These are phyloP conservation scores for Cnemophilus loriae DNA, from an alignment of 2,113 vertebrate genomes.

Conservation along the genomic window DNA sequence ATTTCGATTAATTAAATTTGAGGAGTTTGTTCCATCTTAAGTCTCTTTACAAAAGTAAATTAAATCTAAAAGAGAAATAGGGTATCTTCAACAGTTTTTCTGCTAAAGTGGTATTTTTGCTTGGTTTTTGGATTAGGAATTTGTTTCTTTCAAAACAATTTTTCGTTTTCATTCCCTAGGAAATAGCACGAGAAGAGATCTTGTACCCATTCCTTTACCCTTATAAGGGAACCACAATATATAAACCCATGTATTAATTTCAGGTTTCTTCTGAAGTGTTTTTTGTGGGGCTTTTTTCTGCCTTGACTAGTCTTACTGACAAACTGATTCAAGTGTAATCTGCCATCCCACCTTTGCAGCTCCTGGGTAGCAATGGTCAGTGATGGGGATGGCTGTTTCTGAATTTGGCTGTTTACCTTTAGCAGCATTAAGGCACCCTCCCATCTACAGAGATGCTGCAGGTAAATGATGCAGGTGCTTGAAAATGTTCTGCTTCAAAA, in stretches of 20 bases:
- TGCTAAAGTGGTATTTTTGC: not conserved
- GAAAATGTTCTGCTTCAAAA: not conserved
- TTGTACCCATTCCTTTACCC: not conserved
- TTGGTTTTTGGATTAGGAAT: not conserved
- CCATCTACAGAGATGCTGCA: not conserved
- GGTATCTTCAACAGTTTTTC: not conserved
- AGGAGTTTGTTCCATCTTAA: not conserved
- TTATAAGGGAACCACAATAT: not conserved
- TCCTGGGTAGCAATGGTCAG: not conserved
- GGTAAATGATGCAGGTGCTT: slow-evolving; percentile 25
- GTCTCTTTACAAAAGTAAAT: not conserved
- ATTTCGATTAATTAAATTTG: not conserved
- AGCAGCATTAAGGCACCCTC: not conserved
- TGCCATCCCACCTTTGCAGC: not conserved
- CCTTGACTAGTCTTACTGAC: not conserved
- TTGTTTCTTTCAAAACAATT: not conserved
- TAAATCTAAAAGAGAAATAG: not conserved
- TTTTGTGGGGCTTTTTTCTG: not conserved
- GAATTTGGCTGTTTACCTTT: not conserved
- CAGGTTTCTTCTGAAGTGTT: not conserved
- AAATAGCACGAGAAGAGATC: not conserved
- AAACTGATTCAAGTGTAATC: not conserved
- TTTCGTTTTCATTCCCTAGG: not conserved
- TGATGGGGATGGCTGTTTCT: not conserved
- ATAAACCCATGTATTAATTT: not conserved